These are phyloP conservation scores for Typhlichthys subterraneus DNA, from an alignment of 2,797 vertebrate genomes.

Conservation along the genomic window DNA sequence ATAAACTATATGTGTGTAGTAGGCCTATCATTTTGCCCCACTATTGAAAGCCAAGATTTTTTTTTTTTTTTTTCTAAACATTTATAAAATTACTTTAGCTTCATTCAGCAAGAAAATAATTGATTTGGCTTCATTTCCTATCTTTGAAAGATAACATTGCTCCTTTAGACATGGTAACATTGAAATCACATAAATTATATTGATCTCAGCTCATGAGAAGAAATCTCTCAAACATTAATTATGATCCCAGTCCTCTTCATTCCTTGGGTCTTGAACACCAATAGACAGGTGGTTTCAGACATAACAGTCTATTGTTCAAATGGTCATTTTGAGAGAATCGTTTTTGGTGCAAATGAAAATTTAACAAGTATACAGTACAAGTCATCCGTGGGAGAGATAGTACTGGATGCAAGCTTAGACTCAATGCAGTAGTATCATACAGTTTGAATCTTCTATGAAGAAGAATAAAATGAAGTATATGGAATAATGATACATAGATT, in stretches of 20 bases:
- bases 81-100: constrained; percentile 60
- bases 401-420: constrained; percentile 34
- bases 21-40: constrained; percentile 41
- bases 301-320: constrained; percentile 44
- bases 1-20: constrained; percentile 41
- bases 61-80: constrained; percentile 51
- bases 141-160: constrained; percentile 35
- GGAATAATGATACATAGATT: constrained; percentile 68
- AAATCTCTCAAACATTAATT: constrained; percentile 37
- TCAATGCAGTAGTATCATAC: constrained; percentile 67
- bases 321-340: constrained; percentile 61
- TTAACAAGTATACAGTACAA: constrained; percentile 41
- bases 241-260: constrained; percentile 43
- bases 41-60: constrained; percentile 45
- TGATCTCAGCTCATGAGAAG: constrained; percentile 23
- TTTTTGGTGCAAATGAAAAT: constrained; percentile 70
- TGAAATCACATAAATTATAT: neutral
- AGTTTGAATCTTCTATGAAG: constrained; percentile 73
- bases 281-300: constrained; percentile 44
- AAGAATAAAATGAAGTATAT: constrained; percentile 56
- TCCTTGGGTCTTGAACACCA: constrained; percentile 51
- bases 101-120: constrained; percentile 53
- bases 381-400: constrained; percentile 31
- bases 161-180: constrained; percentile 25
- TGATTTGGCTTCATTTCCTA: constrained; percentile 34